A percentile compares a stretch with the other conserved stretches of the same genome.
Evolutionary conservation across 2,888 invertebrate species (phyloP).

Genomic region (Caenorhabditis sp.): DNA sequence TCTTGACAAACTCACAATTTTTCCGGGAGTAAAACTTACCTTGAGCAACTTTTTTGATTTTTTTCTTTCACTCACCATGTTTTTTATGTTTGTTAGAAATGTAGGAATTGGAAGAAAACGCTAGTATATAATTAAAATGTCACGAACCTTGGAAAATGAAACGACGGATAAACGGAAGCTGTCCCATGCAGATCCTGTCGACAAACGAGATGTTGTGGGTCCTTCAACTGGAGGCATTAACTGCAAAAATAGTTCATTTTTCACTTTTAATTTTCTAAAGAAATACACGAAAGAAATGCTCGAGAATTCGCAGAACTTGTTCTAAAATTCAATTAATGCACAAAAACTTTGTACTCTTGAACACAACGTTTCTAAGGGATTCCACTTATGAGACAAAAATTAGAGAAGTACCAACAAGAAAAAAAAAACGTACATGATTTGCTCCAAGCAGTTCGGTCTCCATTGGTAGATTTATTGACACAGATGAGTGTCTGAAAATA

Average conservation of each 20-base stretch:
- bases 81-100: neutral
- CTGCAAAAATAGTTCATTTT: neutral
- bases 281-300: too few species aligned
- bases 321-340: too few species aligned
- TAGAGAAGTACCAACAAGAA: neutral
- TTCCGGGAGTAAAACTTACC: neutral
- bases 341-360: too few species aligned
- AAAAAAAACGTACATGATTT: neutral
- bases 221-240: constrained; percentile 1
- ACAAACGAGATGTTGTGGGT: constrained; percentile 15
- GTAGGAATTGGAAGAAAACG: neutral
- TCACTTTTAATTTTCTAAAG: neutral
- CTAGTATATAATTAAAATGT: neutral
- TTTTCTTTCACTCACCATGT: neutral
- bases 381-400: neutral
- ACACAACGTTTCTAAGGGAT: too few species aligned
- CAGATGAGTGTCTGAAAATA: neutral
- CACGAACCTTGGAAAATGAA: constrained; percentile 21
- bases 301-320: too few species aligned
- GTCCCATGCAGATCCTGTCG: constrained; percentile 27
- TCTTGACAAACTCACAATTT: neutral
- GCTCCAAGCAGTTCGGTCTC: neutral
- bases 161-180: constrained; percentile 30
- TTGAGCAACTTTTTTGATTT: neutral
- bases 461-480: neutral